phyloP scores from a whole-genome alignment of 1,140 invertebrate genomes.

The Drosophila seguyi region DNA sequence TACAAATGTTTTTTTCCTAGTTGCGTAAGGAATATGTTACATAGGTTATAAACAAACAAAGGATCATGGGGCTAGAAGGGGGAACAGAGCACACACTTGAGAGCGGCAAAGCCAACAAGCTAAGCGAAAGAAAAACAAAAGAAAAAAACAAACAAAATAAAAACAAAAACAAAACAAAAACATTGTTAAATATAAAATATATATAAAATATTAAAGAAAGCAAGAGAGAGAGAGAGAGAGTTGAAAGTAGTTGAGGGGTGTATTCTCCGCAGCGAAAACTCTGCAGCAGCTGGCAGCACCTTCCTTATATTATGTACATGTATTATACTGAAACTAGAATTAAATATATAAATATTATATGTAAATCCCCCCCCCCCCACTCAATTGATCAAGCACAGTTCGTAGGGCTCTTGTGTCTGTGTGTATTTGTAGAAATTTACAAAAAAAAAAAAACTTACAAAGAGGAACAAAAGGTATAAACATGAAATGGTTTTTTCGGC shows the following conservation, averaged over 20 bases:
- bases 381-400: constrained; percentile 13
- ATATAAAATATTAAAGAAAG: not conserved
- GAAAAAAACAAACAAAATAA: not conserved
- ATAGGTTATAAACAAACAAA: constrained; percentile 26
- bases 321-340: constrained; percentile 34
- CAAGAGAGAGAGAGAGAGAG: not conserved
- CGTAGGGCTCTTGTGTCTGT: constrained; percentile 26
- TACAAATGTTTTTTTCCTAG: constrained; percentile 56
- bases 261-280: no score
- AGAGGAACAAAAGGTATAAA: constrained; percentile 8
- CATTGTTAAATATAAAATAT: constrained; percentile 16
- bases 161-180: not conserved
- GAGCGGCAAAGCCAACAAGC: constrained; percentile 64
- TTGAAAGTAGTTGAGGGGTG: not conserved
- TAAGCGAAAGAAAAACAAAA: constrained; percentile 13
- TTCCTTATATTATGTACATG: constrained; percentile 56
- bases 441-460: constrained; percentile 37
- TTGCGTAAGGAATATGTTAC: constrained; percentile 51
- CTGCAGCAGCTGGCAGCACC: constrained; percentile 48
- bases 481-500: constrained; percentile 31
- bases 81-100: constrained; percentile 4
- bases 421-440: constrained; percentile 40
- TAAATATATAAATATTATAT: constrained; percentile 8
- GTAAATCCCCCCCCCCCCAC: not conserved
- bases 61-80: constrained; percentile 8